Evolutionary conservation across 1,140 invertebrate genomes (phyloP).

Genomic region (Cyrtorhinus lividipennis): DNA sequence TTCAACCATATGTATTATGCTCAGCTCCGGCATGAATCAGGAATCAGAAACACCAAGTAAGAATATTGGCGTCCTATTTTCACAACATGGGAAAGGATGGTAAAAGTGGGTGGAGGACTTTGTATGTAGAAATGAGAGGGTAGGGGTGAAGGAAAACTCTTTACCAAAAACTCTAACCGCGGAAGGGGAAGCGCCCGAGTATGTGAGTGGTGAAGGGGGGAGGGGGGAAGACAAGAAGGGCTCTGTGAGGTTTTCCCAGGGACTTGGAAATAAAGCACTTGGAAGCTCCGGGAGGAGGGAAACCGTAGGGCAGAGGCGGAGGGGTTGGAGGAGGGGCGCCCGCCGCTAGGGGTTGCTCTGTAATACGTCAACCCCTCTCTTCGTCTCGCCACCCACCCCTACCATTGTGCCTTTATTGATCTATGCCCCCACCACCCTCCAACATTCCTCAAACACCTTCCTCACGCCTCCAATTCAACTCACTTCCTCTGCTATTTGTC

Average conservation of each 20-base stretch:
- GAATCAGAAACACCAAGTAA: no score
- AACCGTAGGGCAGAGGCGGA: background rate
- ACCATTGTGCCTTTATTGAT: slow-evolving; percentile 13
- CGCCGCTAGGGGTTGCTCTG: slow-evolving; percentile 1
- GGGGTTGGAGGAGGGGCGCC: background rate
- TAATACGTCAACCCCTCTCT: slow-evolving; percentile 1
- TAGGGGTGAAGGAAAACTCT: no score
- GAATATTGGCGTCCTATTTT: no score
- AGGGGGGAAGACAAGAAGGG: background rate
- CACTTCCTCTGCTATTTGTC: background rate
- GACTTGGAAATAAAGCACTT: background rate
- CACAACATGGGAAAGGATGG: no score
- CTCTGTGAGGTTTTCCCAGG: background rate
- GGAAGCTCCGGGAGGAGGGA: background rate
- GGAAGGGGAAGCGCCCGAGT: no score
- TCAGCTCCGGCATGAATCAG: no score
- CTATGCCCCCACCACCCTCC: background rate
- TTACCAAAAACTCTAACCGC: no score
- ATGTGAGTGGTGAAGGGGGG: background rate
- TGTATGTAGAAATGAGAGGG: no score
- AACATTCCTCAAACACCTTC: slow-evolving; percentile 8
- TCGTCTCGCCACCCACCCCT: background rate
- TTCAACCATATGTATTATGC: no score
- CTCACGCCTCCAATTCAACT: slow-evolving; percentile 3
- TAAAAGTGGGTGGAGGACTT: no score